phyloP scores from a whole-genome alignment of 2,113 vertebrate genomes.

The Chauna torquata region DNA sequence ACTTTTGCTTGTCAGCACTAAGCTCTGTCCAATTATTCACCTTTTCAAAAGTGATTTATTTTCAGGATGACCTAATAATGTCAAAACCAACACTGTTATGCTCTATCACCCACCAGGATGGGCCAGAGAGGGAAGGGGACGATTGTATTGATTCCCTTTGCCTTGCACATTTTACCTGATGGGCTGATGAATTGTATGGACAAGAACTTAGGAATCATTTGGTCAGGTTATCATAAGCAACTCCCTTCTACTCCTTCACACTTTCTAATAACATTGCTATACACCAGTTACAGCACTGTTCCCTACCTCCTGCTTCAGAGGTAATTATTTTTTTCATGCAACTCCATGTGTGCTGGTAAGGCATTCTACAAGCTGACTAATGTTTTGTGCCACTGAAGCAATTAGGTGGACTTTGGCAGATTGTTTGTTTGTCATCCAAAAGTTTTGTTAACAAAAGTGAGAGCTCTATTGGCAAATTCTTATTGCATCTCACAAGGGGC shows the following conservation, averaged over 20 bases:
- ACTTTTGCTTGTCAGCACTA: constrained; percentile 59
- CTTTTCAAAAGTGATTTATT: constrained; percentile 74
- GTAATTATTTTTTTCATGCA: neutral
- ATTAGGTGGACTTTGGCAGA: neutral
- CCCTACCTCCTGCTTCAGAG: constrained; percentile 27
- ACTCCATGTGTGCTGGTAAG: neutral
- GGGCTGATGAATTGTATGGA: constrained; percentile 52
- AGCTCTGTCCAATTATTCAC: constrained; percentile 69
- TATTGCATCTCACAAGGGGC: neutral
- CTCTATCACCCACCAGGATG: constrained; percentile 58
- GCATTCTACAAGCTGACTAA: neutral
- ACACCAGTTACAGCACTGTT: neutral
- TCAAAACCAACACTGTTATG: constrained; percentile 61
- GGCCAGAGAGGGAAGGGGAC: neutral
- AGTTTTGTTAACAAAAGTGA: neutral
- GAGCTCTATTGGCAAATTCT: neutral
- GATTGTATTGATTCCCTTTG: constrained; percentile 8
- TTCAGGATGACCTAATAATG: constrained; percentile 70
- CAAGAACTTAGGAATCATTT: constrained; percentile 57
- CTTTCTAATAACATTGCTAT: constrained; percentile 53
- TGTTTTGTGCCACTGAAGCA: neutral
- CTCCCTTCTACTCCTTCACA: constrained; percentile 54
- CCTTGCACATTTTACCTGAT: constrained; percentile 55
- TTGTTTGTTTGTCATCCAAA: neutral
- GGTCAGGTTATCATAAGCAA: constrained; percentile 59